Evolutionary conservation across 2,797 vertebrate genomes (phyloP).

Genomic region (Notoglanidium macrostoma): DNA sequence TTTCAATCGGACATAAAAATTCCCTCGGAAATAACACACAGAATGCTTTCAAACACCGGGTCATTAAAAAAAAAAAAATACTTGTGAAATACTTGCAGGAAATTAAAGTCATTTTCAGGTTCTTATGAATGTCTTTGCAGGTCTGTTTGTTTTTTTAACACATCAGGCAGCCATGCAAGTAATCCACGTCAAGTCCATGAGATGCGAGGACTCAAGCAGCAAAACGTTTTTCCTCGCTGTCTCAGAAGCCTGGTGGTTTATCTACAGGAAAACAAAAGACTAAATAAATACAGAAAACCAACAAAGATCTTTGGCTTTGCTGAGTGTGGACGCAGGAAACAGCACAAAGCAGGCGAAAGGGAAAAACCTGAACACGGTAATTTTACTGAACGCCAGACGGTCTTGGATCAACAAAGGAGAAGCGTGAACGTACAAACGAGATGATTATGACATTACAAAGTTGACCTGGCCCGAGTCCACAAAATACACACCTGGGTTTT

Average conservation of each 20-base stretch:
- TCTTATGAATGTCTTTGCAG: not conserved
- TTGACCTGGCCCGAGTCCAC: not conserved
- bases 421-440: not conserved
- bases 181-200: not conserved
- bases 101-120: not conserved
- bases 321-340: not conserved
- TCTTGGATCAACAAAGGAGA: not conserved
- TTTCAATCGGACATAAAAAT: not conserved
- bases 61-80: not conserved
- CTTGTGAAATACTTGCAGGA: not conserved
- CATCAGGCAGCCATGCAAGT: not conserved
- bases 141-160: not conserved
- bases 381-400: not conserved
- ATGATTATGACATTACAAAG: not conserved
- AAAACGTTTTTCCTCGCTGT: not conserved
- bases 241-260: not conserved
- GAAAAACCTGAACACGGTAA: accelerated
- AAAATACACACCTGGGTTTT: not conserved
- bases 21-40: not conserved
- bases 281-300: not conserved
- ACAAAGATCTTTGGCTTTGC: not conserved
- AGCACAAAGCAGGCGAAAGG: not conserved
- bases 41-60: not conserved
- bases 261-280: not conserved
- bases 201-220: not conserved